Conservation (phyloP, 2,888 invertebrate species). For the Phorcus lineatus region DNA sequence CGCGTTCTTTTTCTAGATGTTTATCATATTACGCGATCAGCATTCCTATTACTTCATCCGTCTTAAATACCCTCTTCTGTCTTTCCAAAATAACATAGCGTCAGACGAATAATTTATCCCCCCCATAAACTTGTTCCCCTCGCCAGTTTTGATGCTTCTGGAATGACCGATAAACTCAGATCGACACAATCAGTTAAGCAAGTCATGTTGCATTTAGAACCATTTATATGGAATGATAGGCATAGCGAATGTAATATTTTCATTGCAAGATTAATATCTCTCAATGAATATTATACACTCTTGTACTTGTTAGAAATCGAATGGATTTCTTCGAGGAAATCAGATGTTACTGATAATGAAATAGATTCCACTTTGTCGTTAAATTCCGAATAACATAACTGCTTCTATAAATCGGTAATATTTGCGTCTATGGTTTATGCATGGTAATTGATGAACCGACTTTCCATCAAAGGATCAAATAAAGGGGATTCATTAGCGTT, state of each 20-base stretch:
- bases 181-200: background rate
- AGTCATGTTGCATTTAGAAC: background rate
- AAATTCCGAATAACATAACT: background rate
- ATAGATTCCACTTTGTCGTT: background rate
- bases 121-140: background rate
- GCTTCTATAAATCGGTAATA: constrained; percentile 14
- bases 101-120: constrained; percentile 7
- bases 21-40: too few relatives aligned
- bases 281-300: background rate
- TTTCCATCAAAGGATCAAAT: constrained; percentile 14
- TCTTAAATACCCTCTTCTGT: too few relatives aligned
- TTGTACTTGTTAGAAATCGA: constrained; percentile 9
- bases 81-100: background rate
- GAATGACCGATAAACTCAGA: too few relatives aligned
- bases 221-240: constrained; percentile 7
- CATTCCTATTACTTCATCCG: too few relatives aligned
- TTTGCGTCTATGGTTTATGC: constrained; percentile 2
- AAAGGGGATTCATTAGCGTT: background rate
- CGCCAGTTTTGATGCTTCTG: too few relatives aligned
- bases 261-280: constrained; percentile 17
- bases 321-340: background rate
- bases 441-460: constrained; percentile 7
- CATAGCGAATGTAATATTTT: background rate
- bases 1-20: too few relatives aligned
- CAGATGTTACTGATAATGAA: constrained; percentile 6